Conservation (phyloP, 2,797 vertebrate genomes). For the Odontamblyopus rebecca region DNA sequence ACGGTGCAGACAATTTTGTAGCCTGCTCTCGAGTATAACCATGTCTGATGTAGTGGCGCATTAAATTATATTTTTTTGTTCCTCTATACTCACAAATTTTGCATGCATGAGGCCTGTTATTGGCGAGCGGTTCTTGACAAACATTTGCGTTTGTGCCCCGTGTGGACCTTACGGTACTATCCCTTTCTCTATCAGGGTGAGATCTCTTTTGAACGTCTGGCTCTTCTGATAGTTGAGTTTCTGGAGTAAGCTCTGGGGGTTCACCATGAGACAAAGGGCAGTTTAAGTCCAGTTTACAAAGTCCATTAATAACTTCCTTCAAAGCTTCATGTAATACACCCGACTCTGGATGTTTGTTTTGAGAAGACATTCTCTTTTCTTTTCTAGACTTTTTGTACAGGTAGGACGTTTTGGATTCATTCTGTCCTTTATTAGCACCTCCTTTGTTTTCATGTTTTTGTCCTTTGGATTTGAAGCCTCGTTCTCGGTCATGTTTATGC, state of each 20-base stretch:
- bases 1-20: conserved; percentile 84
- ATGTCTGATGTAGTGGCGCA: conserved; percentile 90
- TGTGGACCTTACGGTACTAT: conserved; percentile 26
- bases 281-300: conserved; percentile 88
- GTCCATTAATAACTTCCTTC: conserved; percentile 85
- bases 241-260: conserved; percentile 66
- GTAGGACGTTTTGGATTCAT: conserved; percentile 42
- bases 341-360: conserved; percentile 34
- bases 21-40: conserved; percentile 85
- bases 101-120: conserved; percentile 89
- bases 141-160: conserved; percentile 1
- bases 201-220: conserved; percentile 62
- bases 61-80: conserved; percentile 87
- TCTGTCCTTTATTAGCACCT: conserved; percentile 64
- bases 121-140: conserved; percentile 75
- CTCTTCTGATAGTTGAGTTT: conserved; percentile 67
- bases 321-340: conserved; percentile 76
- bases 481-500: conserved; percentile 67
- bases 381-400: conserved; percentile 35
- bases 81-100: conserved; percentile 86
- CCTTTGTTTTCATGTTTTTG: conserved; percentile 46
- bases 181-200: conserved; percentile 19
- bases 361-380: conserved; percentile 40
- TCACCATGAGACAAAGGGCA: conserved; percentile 61
- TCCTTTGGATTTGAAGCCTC: conserved; percentile 53